Conservation (phyloP, 2,113 vertebrate genomes). For the Hystrix cristata region DNA sequence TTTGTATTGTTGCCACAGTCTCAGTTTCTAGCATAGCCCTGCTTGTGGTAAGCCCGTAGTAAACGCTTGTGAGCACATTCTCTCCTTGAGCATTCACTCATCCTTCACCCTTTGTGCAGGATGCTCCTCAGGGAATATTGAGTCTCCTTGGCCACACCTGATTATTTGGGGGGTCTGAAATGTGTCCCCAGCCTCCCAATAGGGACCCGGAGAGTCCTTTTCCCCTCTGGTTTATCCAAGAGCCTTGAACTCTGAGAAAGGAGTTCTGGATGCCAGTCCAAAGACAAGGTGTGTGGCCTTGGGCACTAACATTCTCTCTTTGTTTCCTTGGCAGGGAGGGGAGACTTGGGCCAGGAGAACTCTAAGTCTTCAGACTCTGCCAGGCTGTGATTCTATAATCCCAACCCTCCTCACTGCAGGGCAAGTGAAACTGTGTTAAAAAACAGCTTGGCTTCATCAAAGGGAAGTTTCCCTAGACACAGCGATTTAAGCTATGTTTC, state of each 20-base stretch:
- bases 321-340: conserved; percentile 24
- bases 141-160: not conserved
- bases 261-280: not conserved
- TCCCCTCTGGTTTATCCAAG: not conserved
- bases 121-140: not conserved
- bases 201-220: not conserved
- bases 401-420: not conserved
- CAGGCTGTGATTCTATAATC: not conserved
- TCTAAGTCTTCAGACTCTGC: not conserved
- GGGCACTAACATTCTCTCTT: not conserved
- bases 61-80: not conserved
- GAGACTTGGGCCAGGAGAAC: not conserved
- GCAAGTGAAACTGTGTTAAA: not conserved
- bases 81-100: not conserved
- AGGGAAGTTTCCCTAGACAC: not conserved
- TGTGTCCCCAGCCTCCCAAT: not conserved
- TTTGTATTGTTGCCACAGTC: not conserved
- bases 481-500: not conserved
- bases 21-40: not conserved
- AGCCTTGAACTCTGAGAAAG: not conserved
- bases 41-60: not conserved
- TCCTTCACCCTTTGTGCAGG: not conserved
- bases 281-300: not conserved
- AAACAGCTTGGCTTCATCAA: conserved; percentile 19
- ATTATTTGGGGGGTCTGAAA: not conserved